Conservation (phyloP, 2,113 vertebrate genomes). For the Ptilonorhynchus violaceus region DNA sequence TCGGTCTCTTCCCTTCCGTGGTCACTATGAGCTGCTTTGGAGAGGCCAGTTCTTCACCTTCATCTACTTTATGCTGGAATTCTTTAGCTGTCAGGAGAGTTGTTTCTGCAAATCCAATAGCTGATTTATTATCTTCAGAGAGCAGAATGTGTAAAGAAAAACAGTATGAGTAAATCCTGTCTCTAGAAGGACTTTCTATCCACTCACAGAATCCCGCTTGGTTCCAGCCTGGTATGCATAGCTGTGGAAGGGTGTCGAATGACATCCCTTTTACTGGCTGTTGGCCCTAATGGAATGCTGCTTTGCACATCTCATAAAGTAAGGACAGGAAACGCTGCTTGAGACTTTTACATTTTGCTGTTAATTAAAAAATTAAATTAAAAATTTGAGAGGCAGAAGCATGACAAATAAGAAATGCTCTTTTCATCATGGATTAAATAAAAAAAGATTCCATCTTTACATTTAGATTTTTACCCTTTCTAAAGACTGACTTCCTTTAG, state of each 20-base stretch:
- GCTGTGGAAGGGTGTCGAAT: conserved; percentile 41
- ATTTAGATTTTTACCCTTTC: conserved; percentile 39
- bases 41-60: not conserved
- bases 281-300: conserved; percentile 45
- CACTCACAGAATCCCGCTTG: conserved; percentile 2
- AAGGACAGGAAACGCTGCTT: conserved; percentile 37
- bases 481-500: conserved; percentile 31
- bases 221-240: conserved; percentile 26
- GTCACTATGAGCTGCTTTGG: rapidly evolving
- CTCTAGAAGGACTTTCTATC: conserved; percentile 23
- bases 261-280: conserved; percentile 51
- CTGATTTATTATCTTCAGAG: conserved; percentile 19
- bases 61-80: not conserved
- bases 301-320: conserved; percentile 38
- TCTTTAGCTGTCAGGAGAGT: not conserved
- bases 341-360: not conserved
- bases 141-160: conserved; percentile 41
- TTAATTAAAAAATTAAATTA: conserved; percentile 1
- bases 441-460: conserved; percentile 32
- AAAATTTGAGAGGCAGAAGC: not conserved
- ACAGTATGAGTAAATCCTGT: conserved; percentile 3
- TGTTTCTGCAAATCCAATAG: conserved; percentile 17
- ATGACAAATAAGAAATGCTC: not conserved
- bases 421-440: conserved; percentile 56
- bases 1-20: rapidly evolving